These are phyloP conservation scores for Callitettix versicolor DNA, from an alignment of 1,140 invertebrate genomes.

Conservation along the genomic window DNA sequence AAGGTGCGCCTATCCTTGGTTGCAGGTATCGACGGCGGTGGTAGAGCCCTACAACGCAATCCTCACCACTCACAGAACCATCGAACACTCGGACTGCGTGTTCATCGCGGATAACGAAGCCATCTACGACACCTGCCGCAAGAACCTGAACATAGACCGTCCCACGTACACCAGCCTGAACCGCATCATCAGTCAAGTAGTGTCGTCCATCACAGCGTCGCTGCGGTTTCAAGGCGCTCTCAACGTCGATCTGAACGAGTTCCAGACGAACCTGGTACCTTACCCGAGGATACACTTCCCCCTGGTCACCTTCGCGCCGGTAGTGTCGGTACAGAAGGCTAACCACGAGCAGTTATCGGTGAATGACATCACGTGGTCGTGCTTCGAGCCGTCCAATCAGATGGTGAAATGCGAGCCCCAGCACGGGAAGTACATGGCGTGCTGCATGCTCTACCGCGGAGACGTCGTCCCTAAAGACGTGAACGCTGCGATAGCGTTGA, in stretches of 20 bases:
- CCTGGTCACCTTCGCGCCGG: conserved; percentile 50
- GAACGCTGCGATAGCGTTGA: conserved; percentile 26
- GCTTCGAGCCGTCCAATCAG: conserved; percentile 31
- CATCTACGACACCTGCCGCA: conserved; percentile 83
- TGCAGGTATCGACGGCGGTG: conserved; percentile 46
- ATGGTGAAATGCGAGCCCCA: conserved; percentile 78
- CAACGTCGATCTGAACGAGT: conserved; percentile 83
- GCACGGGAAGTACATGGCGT: conserved; percentile 79
- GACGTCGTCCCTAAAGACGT: conserved; percentile 41
- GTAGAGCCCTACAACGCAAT: conserved; percentile 61
- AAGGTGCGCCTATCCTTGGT: no score
- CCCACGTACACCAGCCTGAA: conserved; percentile 77
- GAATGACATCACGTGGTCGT: conserved; percentile 54
- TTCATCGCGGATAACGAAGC: conserved; percentile 80
- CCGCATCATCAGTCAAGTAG: conserved; percentile 68
- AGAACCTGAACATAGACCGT: conserved; percentile 78
- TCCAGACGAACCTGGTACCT: conserved; percentile 74
- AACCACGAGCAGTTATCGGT: conserved; percentile 49
- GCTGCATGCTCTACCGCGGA: conserved; percentile 49
- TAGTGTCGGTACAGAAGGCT: conserved; percentile 51
- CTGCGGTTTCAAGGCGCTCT: conserved; percentile 79
- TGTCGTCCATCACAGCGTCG: conserved; percentile 77
- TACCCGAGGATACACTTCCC: conserved; percentile 74
- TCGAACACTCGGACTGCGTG: conserved; percentile 56
- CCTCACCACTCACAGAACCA: conserved; percentile 46